Base-by-base conservation (phyloP, 2,888 invertebrate genomes). In the Morpho achilles region DNA sequence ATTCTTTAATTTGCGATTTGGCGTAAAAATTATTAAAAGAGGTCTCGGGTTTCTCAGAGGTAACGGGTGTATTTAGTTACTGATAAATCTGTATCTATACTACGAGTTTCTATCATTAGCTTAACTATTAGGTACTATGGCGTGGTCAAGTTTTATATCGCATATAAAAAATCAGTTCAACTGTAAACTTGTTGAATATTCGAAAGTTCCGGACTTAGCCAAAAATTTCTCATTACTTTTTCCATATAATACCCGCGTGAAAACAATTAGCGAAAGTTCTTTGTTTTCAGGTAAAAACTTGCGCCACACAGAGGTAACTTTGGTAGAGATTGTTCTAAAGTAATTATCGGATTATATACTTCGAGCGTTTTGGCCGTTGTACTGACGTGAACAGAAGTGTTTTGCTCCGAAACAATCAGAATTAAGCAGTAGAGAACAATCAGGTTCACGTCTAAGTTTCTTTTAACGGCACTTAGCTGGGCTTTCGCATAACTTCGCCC, bases 341-440 rank as follows among this genome's bases (percentile, higher is more conserved):
- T 84, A 87, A 87, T 88, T 88, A 87, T 84, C 82, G 86, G 86
- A 87, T 87, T 87, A 87, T 87, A 87, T 79, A 84, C 84, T 83
- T 70, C 72, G 80, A 82, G 73, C 79, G 75, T 75, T 80, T 56
- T 73, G 77, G 72, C 73, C 73, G 75, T 74, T 75, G 77, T 76
- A 77, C 76, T 83, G 83, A 83, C 83, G 83, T 76, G 80, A 81
- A 75, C 72, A 73, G 73, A 81, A 83, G 79, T 80, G 82, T 82
- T 85, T 82, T 80, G 80, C 80, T 79, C 75, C 77, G 87, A 86
- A 87, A 87, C 84, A 88, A 87, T 87, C 84, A 85, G 86, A 87
- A 87, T 87, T 82, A 84, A 86, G 82, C 78, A 79, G 75, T 73
- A 81, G 86, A 81, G 86, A 84, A 87, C 85, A 87, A 87, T 87